A percentile compares a stretch with the other conserved stretches of the same genome.
Conservation (phyloP, 2,797 vertebrate species). For the Buceros bicornis region DNA sequence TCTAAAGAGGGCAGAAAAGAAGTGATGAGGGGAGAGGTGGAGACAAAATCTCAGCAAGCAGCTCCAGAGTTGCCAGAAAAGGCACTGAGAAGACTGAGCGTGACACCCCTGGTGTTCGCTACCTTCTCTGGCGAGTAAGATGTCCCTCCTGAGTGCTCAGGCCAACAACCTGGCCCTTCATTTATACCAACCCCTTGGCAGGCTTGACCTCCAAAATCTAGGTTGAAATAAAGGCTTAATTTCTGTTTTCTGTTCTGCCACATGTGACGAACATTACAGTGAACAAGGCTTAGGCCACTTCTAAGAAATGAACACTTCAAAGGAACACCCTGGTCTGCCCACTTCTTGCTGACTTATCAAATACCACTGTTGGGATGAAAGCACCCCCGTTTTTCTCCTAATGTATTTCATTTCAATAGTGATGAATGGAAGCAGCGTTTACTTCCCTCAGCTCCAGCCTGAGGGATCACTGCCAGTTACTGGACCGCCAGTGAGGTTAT, state of each 20-base stretch:
- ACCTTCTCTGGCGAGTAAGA: background rate
- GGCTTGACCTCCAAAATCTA: background rate
- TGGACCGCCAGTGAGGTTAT: constrained; percentile 5
- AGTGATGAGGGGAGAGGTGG: background rate
- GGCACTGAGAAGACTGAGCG: background rate
- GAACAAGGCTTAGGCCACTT: background rate
- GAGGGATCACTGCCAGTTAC: background rate
- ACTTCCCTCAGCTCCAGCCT: background rate
- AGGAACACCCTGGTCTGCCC: background rate
- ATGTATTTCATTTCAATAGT: background rate
- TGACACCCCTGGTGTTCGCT: background rate
- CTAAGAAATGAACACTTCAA: background rate
- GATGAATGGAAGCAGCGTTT: background rate
- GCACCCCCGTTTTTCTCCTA: background rate
- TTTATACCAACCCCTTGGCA: background rate
- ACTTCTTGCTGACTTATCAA: background rate
- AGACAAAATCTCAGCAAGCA: background rate
- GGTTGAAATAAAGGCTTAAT: background rate
- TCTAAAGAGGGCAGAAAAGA: background rate
- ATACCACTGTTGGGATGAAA: background rate
- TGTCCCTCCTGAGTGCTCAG: background rate
- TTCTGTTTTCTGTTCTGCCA: background rate
- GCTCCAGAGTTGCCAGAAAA: background rate
- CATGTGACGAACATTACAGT: background rate
- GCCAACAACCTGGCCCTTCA: background rate